phyloP scores from a whole-genome alignment of 2,797 vertebrate genomes.

The Falco biarmicus region DNA sequence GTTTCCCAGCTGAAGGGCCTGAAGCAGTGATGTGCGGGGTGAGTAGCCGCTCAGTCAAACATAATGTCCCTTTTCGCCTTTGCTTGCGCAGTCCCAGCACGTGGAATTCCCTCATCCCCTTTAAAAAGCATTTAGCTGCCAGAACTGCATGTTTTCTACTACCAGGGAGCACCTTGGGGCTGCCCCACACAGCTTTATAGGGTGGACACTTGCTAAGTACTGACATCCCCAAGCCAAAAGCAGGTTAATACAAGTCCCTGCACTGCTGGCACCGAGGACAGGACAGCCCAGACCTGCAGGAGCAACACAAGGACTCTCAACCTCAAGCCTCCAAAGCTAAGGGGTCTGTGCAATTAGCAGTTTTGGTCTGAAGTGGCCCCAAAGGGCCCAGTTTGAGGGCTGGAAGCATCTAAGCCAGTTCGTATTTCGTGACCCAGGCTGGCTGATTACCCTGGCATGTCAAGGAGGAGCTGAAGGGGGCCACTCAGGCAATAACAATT shows the following conservation, averaged over 20 bases:
- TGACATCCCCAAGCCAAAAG: neutral
- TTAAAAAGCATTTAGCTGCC: neutral
- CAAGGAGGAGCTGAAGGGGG: neutral
- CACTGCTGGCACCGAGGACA: rapidly evolving
- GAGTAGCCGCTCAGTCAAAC: neutral
- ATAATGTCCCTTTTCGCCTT: neutral
- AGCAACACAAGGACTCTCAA: neutral
- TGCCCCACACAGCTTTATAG: neutral
- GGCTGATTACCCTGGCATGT: neutral
- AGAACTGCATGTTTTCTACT: neutral
- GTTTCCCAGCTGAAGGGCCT: neutral
- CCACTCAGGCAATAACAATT: neutral
- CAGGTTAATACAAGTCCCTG: neutral
- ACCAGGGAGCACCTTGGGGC: neutral
- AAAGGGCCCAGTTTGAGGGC: neutral
- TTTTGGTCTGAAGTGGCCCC: neutral
- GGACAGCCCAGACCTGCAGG: neutral
- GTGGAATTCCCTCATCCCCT: neutral
- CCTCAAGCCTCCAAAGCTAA: neutral
- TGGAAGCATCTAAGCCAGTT: neutral
- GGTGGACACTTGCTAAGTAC: no score
- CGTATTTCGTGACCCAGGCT: neutral
- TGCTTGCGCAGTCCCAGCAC: neutral
- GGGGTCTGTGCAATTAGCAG: neutral
- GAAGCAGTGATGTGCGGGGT: neutral